Conservation (phyloP, 2,113 vertebrate species). For the Neodon shergylaensis region DNA sequence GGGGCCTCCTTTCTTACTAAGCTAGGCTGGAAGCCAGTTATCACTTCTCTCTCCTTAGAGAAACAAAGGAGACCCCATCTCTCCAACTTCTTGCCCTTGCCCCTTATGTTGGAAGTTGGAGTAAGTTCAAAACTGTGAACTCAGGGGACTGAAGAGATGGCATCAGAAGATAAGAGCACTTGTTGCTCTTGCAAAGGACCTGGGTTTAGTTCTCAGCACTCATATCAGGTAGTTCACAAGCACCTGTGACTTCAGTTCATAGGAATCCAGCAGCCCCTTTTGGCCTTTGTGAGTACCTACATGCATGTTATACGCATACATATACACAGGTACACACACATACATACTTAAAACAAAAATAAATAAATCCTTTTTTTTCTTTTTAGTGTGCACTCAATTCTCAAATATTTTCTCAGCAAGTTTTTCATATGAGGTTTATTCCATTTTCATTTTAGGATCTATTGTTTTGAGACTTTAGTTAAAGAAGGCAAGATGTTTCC, state of each 20-base stretch:
- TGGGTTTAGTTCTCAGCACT: background rate
- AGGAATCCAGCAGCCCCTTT: background rate
- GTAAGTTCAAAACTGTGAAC: background rate
- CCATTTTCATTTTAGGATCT: background rate
- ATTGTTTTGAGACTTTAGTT: background rate
- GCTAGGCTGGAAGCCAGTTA: background rate
- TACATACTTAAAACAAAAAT: background rate
- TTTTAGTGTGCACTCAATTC: background rate
- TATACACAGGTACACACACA: background rate
- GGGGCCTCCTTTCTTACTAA: background rate
- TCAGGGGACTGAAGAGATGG: background rate
- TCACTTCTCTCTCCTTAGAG: background rate
- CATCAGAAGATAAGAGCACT: background rate
- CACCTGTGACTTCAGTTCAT: background rate
- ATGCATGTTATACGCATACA: background rate
- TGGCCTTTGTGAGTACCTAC: no score
- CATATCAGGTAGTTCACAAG: background rate
- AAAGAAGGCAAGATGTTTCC: background rate
- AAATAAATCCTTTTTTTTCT: background rate
- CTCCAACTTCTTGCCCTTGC: background rate
- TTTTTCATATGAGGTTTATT: background rate
- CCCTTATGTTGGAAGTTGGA: background rate
- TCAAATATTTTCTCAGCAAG: background rate
- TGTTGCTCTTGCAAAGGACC: background rate
- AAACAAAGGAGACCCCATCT: background rate